Base-by-base conservation (phyloP, 2,113 vertebrate species). In the Hypanus sabinus region DNA sequence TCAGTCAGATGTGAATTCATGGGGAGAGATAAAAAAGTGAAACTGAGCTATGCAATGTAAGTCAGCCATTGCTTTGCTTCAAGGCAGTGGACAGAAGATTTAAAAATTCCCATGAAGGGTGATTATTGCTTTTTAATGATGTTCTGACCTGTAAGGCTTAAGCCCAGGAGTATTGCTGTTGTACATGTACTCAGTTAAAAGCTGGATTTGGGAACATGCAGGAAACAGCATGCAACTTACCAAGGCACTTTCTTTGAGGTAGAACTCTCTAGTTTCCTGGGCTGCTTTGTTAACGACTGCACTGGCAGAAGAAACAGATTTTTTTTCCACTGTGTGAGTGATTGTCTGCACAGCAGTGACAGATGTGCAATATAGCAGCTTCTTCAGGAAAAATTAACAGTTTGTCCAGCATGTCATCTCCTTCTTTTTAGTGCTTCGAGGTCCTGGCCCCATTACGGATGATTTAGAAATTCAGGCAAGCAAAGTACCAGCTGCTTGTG, bases 381-480 rank as follows among this genome's bases (percentile, higher is more conserved):
- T 98, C 97, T 98, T 98, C 97, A 96, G 96, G 96, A 97, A 98
- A 97, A 98, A 98, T 97, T 97, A 97, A 97, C 97, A 98, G 98
- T 98, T 99, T 99, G 98, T 98, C 98, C 98, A 97, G 97, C 97
- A 96, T 98, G 98, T 98, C 98, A 98, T 97, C 97, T 97, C 85
- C 94, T 97, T 98, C 98, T 98, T 98, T 99, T 98, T 98, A 98
- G 98, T 98, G 98, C 97, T 97, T 97, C 94, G 95, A 98, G 98
- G 98, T 99, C 98, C 96, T 98, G 98, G 98, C 98, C 98, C 98
- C 98, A 99, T 99, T 99, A 99, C 95, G 97, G 97, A 97, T 99
- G 98, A 99, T 99, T 99, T 98, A 99, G 97, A 99, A 98, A 98
- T 98, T 97, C 96, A 97, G 96, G 97, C 97, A 96, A 96, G 96